Percentiles rank a stretch among this genome's conserved stretches.
Conservation (phyloP, 2,888 invertebrate species). For the Balanococcus diminutus region DNA sequence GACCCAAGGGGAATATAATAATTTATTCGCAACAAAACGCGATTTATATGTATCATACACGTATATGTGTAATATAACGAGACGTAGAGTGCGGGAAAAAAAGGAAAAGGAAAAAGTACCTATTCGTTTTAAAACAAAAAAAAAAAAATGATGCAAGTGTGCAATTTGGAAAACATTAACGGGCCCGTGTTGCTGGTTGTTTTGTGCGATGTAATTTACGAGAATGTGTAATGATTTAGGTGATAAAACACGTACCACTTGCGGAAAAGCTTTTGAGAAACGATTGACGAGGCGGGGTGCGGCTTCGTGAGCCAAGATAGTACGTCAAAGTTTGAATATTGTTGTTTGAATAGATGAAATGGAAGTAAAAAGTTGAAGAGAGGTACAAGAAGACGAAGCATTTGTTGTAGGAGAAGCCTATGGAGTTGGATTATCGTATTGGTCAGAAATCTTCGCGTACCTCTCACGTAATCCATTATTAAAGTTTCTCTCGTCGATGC, state of each 20-base stretch:
- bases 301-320: neutral
- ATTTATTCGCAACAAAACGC: neutral
- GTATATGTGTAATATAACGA: neutral
- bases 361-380: slow-evolving; percentile 1
- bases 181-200: neutral
- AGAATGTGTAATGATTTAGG: neutral
- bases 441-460: neutral
- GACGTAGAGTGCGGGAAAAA: neutral
- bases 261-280: neutral
- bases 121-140: neutral
- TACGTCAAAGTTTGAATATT: slow-evolving; percentile 25
- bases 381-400: neutral
- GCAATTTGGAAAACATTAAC: neutral
- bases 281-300: neutral
- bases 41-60: neutral
- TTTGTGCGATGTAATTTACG: neutral
- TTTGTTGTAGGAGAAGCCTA: neutral
- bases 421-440: neutral
- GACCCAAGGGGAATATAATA: neutral
- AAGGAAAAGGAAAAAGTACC: neutral
- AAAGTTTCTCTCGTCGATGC: neutral
- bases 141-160: neutral
- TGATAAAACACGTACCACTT: neutral
- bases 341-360: slow-evolving; percentile 15
- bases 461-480: slow-evolving; percentile 36